Evolutionary conservation across 2,113 vertebrate genomes (phyloP).

Genomic region (Rattus norvegicus): DNA sequence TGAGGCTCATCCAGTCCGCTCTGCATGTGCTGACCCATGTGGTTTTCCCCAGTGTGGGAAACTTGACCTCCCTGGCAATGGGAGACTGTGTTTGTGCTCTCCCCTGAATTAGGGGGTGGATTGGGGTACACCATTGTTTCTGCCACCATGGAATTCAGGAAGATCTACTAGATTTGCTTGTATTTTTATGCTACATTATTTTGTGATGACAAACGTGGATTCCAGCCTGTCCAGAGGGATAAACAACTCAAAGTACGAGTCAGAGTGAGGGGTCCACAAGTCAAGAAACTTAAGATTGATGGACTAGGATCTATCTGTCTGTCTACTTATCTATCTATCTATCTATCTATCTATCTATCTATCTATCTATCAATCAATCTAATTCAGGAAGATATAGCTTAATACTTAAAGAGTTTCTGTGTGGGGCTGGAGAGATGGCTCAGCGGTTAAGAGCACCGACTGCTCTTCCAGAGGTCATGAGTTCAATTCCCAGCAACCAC

Average conservation of each 20-base stretch:
- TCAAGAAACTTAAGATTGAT: not conserved
- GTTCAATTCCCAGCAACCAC: too few species aligned
- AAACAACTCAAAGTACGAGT: not conserved
- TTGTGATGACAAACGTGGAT: not conserved
- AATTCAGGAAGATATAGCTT: not conserved
- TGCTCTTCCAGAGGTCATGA: too few species aligned
- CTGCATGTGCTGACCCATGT: not conserved
- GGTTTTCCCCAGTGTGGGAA: not conserved
- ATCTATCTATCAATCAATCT: not conserved
- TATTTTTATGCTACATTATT: not conserved
- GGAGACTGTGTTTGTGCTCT: not conserved
- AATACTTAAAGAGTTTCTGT: not conserved
- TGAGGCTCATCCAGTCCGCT: not conserved
- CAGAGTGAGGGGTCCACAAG: not conserved
- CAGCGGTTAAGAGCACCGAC: too few species aligned
- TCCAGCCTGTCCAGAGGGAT: not conserved
- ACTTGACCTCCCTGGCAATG: not conserved
- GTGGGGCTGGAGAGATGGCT: too few species aligned
- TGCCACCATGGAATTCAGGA: not conserved
- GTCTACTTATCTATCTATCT: not conserved
- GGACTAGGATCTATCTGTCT: not conserved
- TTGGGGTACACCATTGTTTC: not conserved
- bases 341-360: not conserved
- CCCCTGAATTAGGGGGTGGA: not conserved
- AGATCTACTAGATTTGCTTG: not conserved